Evolutionary conservation across 2,888 invertebrate species (phyloP), one percentile per base, ranked within the genome.

Genomic region (Scaptomyza parva): DNA sequence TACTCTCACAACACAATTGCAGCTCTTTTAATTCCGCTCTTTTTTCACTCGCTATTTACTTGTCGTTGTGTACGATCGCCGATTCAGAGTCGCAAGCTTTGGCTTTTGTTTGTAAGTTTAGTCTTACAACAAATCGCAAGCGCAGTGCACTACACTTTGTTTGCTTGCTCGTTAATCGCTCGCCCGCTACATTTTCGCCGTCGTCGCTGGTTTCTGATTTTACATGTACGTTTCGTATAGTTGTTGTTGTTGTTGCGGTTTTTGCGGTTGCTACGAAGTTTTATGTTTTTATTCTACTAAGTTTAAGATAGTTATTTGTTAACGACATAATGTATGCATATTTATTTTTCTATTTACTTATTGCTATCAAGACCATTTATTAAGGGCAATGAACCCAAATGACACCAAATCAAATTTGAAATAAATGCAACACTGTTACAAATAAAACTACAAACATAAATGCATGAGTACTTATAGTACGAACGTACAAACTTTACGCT

Each of bases 51-150:
- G 41, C 39, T 37, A 22, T 61, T 52, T 74, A 73, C 70, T 47
- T 73, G 74, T 70, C 41, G 58, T 24, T 60, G 51, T 64, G 61
- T 67, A 55, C 70, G 52, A 65, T 61, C 64, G 53, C n/a, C 51
- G 44, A 26, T 48, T n/a, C 53, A 53, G 48, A 59, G 52, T 41
- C 41, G 57, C 41, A 44, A 26, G 26, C 11, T 24, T 54, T 63
- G 58, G 43, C 26, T 47, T 50, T 62, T 40, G 47, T 40, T 40
- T 40, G 28, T 24, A 66, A 57, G 54, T 71, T 76, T 54, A 76
- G 78, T 76, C 75, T 65, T 62, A 66, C 73, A 78, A 62, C 78
- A 76, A 78, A 76, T 62, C 76, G 76, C 79, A 73, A 64, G 73
- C 74, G 75, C 66, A 66, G 75, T 66, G 73, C 61, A 74, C 60